Percentiles rank a stretch among this genome's conserved stretches.
Conservation (phyloP, 2,797 vertebrate genomes). For the Linurgus olivaceus region DNA sequence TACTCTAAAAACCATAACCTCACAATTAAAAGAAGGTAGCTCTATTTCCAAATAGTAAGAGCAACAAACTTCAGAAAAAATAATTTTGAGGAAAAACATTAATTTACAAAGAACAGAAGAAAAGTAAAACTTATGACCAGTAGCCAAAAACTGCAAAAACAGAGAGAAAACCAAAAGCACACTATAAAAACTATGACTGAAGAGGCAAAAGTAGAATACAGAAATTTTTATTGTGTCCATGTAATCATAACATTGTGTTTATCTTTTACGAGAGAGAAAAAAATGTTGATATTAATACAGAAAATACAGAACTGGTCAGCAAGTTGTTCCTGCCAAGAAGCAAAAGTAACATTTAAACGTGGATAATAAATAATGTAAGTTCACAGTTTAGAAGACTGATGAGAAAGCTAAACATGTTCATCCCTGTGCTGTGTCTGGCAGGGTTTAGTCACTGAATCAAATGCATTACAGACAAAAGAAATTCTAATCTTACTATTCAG, state of each 20-base stretch:
- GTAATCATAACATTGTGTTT: neutral
- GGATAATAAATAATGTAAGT: neutral
- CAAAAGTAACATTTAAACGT: neutral
- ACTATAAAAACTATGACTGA: neutral
- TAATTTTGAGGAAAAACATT: neutral
- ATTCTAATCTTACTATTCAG: slow-evolving; percentile 41
- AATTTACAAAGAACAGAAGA: neutral
- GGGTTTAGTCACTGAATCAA: slow-evolving; percentile 15
- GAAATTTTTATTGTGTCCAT: neutral
- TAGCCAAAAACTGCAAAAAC: neutral
- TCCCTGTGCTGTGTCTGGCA: neutral
- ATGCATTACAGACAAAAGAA: slow-evolving; percentile 1
- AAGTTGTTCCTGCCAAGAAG: neutral
- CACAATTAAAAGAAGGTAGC: neutral
- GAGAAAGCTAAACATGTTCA: slow-evolving; percentile 48
- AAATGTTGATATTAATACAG: neutral
- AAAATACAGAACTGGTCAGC: neutral
- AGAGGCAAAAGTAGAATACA: neutral
- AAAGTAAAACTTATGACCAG: neutral
- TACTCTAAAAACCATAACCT: neutral
- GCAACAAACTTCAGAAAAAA: neutral
- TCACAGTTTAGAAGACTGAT: slow-evolving; percentile 12
- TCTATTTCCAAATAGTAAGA: neutral
- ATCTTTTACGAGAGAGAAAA: neutral
- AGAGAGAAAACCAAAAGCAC: neutral